Conservation (phyloP, 1,140 invertebrate species). For the Apis dorsata region DNA sequence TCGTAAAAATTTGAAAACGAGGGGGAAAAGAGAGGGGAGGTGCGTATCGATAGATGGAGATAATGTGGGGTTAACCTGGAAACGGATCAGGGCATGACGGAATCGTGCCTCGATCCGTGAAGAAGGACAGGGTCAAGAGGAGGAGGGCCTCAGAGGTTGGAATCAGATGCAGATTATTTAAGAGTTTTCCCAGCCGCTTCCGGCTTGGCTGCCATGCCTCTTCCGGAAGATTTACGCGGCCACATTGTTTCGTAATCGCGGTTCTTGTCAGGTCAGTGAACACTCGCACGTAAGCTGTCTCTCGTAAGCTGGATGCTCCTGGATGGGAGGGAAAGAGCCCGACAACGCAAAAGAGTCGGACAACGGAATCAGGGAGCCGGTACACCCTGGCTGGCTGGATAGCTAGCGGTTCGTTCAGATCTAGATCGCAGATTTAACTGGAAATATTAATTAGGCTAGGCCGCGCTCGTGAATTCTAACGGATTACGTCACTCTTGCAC, state of each 20-base stretch:
- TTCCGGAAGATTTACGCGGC: conserved; percentile 50
- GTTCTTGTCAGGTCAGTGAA: conserved; percentile 65
- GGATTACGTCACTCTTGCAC: conserved; percentile 47
- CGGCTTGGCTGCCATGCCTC: conserved; percentile 37
- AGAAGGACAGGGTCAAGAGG: background rate
- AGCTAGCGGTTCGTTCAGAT: conserved; percentile 74
- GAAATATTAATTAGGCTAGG: conserved; percentile 73
- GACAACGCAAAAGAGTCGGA: conserved; percentile 49
- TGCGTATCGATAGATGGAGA: background rate
- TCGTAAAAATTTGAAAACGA: no score
- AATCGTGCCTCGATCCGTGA: conserved; percentile 6
- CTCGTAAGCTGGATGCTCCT: conserved; percentile 35
- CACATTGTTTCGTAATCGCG: conserved; percentile 53
- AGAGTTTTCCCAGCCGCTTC: conserved; percentile 48
- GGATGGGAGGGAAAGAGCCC: conserved; percentile 30
- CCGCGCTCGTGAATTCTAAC: conserved; percentile 61
- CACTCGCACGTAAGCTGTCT: conserved; percentile 62
- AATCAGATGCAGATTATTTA: conserved; percentile 38
- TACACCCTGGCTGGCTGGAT: conserved; percentile 62
- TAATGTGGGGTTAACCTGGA: background rate
- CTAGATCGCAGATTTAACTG: conserved; percentile 74
- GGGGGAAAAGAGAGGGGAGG: background rate
- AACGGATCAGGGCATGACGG: background rate
- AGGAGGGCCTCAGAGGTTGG: background rate
- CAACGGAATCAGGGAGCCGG: conserved; percentile 71